Percentiles rank a stretch among this genome's conserved stretches.
These are phyloP conservation scores for Neoitamus cyanurus DNA, from an alignment of 2,888 invertebrate species.

Conservation along the genomic window DNA sequence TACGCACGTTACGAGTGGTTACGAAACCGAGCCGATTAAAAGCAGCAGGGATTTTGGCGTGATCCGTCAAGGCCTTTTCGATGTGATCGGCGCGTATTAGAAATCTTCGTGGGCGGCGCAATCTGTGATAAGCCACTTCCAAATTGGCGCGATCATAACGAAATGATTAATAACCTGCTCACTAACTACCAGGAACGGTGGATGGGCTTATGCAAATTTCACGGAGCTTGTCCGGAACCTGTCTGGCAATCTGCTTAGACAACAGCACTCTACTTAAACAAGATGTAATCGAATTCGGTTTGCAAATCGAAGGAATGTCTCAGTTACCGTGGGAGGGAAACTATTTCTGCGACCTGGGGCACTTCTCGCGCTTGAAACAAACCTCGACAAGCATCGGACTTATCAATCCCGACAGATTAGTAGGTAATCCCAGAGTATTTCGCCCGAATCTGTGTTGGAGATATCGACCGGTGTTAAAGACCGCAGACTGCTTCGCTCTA, in stretches of 20 bases:
- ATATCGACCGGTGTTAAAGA: too few relatives aligned
- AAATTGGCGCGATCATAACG: background rate
- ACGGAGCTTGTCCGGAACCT: background rate
- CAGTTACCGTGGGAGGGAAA: background rate
- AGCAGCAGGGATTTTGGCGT: background rate
- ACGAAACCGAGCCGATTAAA: background rate
- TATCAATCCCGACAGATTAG: background rate
- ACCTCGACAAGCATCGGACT: background rate
- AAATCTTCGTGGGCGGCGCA: background rate
- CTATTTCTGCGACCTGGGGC: background rate
- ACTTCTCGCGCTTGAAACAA: background rate
- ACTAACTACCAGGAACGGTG: background rate
- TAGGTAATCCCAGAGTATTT: too few relatives aligned
- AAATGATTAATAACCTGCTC: slow-evolving; percentile 7
- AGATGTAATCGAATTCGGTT: background rate
- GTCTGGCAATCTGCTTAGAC: background rate
- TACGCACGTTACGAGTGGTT: background rate
- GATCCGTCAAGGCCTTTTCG: background rate
- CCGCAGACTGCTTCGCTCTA: too few relatives aligned
- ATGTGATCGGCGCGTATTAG: background rate
- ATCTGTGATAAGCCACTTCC: background rate
- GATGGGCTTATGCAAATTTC: slow-evolving; percentile 22
- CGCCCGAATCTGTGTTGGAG: too few relatives aligned
- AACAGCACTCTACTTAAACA: background rate
- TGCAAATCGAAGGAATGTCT: slow-evolving; percentile 56